These are phyloP conservation scores for Cremastobaeus sp. DNA, from an alignment of 2,888 invertebrate species.

Conservation along the genomic window DNA sequence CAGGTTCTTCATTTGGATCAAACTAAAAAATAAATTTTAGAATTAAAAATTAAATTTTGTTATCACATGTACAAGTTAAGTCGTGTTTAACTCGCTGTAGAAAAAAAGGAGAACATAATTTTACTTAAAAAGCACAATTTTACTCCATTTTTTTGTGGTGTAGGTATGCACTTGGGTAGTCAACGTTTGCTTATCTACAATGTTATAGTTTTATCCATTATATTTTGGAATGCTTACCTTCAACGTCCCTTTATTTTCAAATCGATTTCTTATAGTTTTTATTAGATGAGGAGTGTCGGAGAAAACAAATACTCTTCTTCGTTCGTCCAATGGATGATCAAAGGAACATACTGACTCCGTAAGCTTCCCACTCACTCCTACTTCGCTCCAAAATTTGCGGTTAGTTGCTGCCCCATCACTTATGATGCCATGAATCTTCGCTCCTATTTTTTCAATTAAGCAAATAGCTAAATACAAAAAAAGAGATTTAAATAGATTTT, in stretches of 20 bases:
- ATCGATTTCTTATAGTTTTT: background rate
- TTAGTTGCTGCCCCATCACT: background rate
- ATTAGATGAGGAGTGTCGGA: background rate
- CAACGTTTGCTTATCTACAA: background rate
- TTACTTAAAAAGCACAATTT: no score
- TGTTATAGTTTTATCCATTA: background rate
- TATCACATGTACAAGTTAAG: background rate
- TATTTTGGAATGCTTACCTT: background rate
- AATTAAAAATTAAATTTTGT: no score
- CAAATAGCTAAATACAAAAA: background rate
- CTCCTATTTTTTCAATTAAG: background rate
- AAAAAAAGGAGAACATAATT: no score
- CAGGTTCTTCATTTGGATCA: background rate
- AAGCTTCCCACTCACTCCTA: background rate
- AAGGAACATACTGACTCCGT: background rate
- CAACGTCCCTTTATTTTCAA: slow-evolving; percentile 23
- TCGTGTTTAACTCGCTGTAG: no score
- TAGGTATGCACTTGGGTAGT: background rate
- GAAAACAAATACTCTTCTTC: background rate
- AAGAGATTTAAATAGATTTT: background rate
- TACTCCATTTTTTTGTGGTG: background rate
- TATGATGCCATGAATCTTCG: background rate
- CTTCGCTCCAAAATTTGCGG: background rate
- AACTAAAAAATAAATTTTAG: background rate
- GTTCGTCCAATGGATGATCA: background rate